Percentiles rank a stretch among this genome's conserved stretches.
Evolutionary conservation across 2,797 vertebrate species (phyloP).

Genomic region (Acipenser transmontanus): DNA sequence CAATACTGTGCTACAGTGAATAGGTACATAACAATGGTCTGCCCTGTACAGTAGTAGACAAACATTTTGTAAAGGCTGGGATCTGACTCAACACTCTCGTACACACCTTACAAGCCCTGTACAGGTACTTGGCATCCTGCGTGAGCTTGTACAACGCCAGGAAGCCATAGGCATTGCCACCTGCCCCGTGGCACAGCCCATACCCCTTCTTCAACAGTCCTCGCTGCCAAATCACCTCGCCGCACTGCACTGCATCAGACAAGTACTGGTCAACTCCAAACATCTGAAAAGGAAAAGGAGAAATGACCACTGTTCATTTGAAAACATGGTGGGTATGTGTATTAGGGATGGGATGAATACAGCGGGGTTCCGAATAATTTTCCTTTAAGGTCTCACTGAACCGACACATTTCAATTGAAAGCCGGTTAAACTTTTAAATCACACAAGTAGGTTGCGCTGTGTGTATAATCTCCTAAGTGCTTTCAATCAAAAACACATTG

Average conservation of each 20-base stretch:
- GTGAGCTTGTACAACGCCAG: constrained; percentile 81
- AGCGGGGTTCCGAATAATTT: too few species aligned
- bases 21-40: background rate
- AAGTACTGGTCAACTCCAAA: constrained; percentile 80
- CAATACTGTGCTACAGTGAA: background rate
- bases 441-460: too few species aligned
- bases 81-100: too few species aligned
- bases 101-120: constrained; percentile 86
- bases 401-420: too few species aligned
- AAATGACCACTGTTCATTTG: too few species aligned
- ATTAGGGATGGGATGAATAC: too few species aligned
- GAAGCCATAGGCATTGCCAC: constrained; percentile 88
- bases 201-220: constrained; percentile 92
- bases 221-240: constrained; percentile 79
- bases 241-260: constrained; percentile 69
- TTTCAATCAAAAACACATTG: too few species aligned
- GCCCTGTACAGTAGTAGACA: too few species aligned
- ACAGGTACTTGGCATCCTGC: constrained; percentile 76
- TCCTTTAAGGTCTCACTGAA: too few species aligned
- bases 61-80: background rate
- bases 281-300: constrained; percentile 47
- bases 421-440: too few species aligned
- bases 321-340: too few species aligned
- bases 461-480: too few species aligned
- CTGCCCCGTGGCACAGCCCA: constrained; percentile 83